A percentile compares a stretch with the other conserved stretches of the same genome.
Evolutionary conservation across 1,140 invertebrate genomes (phyloP).

Genomic region (Galleria mellonella): DNA sequence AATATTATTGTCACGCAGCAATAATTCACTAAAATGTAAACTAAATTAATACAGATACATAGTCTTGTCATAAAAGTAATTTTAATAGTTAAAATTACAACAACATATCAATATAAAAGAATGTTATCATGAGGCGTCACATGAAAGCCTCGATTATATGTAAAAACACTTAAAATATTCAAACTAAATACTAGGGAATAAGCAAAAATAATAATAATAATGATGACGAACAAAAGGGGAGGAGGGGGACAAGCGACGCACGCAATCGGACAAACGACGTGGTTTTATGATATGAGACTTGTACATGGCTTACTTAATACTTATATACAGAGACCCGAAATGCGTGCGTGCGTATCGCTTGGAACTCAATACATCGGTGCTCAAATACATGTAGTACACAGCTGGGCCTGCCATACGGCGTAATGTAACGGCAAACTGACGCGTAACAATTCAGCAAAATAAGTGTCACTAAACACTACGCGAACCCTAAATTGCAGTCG

Average conservation of each 20-base stretch:
- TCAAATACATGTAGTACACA: background rate
- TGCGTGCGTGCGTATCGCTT: background rate
- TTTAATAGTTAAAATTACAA: slow-evolving; percentile 11
- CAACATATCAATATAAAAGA: background rate
- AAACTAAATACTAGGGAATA: background rate
- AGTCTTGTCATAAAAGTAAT: slow-evolving; percentile 36
- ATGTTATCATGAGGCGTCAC: background rate
- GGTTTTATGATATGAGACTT: slow-evolving; percentile 13
- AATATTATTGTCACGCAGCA: slow-evolving; percentile 55
- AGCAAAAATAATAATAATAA: slow-evolving; percentile 6
- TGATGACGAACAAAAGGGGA: background rate
- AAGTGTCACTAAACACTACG: slow-evolving; percentile 6
- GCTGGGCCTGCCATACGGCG: slow-evolving; percentile 7
- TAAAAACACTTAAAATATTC: slow-evolving; percentile 17
- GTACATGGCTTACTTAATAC: slow-evolving; percentile 29
- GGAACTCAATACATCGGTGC: slow-evolving; percentile 6
- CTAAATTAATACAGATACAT: slow-evolving; percentile 29
- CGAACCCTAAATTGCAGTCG: slow-evolving; percentile 17
- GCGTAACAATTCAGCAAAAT: slow-evolving; percentile 10
- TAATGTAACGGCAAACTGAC: background rate
- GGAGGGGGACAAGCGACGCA: background rate
- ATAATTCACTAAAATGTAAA: slow-evolving; percentile 32
- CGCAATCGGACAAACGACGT: background rate
- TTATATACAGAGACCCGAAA: slow-evolving; percentile 7
- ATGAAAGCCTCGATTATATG: slow-evolving; percentile 14